A percentile compares a stretch with the other conserved stretches of the same genome.
Conservation (phyloP, 2,888 invertebrate species). For the Pollenia angustigena region DNA sequence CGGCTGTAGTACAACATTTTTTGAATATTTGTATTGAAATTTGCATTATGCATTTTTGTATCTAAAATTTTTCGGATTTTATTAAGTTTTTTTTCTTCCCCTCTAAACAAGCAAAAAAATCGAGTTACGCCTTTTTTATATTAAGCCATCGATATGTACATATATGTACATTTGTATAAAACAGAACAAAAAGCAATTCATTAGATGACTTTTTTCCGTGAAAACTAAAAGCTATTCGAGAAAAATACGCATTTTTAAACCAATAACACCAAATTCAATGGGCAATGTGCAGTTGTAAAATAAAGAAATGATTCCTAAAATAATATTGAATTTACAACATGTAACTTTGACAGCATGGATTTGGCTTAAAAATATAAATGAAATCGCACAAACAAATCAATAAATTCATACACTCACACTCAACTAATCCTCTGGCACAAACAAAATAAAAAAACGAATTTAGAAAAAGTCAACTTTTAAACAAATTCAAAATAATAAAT, state of each 20-base stretch:
- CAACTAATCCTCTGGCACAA: conserved; percentile 9
- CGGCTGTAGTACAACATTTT: too few species aligned
- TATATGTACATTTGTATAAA: too few species aligned
- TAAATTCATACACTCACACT: not conserved
- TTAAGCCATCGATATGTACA: too few species aligned
- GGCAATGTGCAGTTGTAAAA: not conserved
- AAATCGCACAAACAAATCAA: conserved; percentile 6
- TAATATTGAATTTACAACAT: conserved; percentile 23
- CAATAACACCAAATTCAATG: not conserved
- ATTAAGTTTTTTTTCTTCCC: too few species aligned
- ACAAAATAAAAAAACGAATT: not conserved
- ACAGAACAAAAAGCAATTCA: too few species aligned
- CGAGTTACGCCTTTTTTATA: too few species aligned
- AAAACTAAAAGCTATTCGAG: not conserved
- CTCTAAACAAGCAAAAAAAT: too few species aligned
- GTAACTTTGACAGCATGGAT: conserved; percentile 10
- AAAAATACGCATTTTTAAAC: not conserved
- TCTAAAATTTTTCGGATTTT: too few species aligned
- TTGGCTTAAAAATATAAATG: not conserved
- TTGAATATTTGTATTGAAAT: too few species aligned
- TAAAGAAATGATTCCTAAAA: not conserved
- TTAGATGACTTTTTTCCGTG: too few species aligned
- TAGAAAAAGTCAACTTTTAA: conserved; percentile 24
- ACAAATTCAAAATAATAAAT: conserved; percentile 54
- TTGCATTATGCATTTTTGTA: too few species aligned